Base-by-base conservation (phyloP, 2,113 vertebrate species). In the Zeus faber region DNA sequence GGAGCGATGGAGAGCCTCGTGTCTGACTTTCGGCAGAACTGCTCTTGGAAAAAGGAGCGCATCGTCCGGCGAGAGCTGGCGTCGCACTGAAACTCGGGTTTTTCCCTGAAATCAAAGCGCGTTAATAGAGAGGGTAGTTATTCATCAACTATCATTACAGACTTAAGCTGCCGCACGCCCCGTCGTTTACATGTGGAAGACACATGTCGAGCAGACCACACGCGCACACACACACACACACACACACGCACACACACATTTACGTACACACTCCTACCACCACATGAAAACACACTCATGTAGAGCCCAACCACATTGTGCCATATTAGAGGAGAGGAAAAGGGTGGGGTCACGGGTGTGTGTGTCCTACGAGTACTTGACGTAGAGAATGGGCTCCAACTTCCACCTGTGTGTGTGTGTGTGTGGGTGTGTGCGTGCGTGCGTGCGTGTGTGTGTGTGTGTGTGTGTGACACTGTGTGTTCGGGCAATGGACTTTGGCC, bases 281-380 rank as follows among this genome's bases (percentile, higher is more conserved):
- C 76, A 73, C 72, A 70, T 70, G 50, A 65, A 16, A 41, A 41
- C 17, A 41, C 9, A 33, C 31, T 40, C 41, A 11, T 41, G 39
- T 20, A 20, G 16, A 18, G 39, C 16, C 44, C 2, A 29, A 10
- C 50, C 27, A 48, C 41, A 62, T 46, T 4, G 37, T 49, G 53
- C 49, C 3, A 56, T 58, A 51, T 22, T 56, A 55, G 6, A 68
- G 49, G 58, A 49, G 46, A 40, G 3, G 20, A 35, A 45, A 35
- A 60, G 53, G 45, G 39, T 29, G 1, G 11, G 37, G 37, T n/a
- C 8, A 2, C 10, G 23, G 26, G 14, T 21, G 8, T 56, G 8
- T 56, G 67, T 35, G 63, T 57, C 18, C 51, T 55, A n/a, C 16
- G 29, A 8, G 10, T 27, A n/a, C n/a, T n/a, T n/a, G n/a, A n/a